Conservation (phyloP, 92 coral and sea anemone genomes). For the Zoanthus solanderi region DNA sequence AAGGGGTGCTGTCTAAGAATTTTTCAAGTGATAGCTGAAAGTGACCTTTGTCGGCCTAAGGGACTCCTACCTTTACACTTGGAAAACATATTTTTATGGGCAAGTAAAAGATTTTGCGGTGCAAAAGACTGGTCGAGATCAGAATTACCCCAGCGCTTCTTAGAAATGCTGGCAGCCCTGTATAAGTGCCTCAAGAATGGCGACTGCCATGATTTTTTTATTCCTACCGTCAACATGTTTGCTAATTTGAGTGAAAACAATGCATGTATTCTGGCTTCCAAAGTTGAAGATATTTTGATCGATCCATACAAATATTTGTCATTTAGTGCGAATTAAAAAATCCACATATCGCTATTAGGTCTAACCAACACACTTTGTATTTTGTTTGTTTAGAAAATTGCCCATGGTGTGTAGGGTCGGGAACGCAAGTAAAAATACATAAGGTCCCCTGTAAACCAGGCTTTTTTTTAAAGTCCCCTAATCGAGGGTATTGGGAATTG, state of each 20-base stretch:
- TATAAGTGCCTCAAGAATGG: slow-evolving; percentile 66
- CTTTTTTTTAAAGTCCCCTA: too few relatives aligned
- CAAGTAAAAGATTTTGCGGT: slow-evolving; percentile 66
- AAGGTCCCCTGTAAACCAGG: too few relatives aligned
- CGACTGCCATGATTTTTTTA: slow-evolving; percentile 77
- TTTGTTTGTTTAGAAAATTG: too few relatives aligned
- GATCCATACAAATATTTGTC: slow-evolving; percentile 77
- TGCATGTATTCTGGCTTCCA: slow-evolving; percentile 56
- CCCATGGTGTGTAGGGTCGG: too few relatives aligned
- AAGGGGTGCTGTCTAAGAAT: slow-evolving; percentile 75
- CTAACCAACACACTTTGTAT: too few relatives aligned
- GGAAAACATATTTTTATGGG: slow-evolving; percentile 79
- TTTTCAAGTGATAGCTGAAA: slow-evolving; percentile 73
- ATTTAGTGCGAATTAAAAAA: neutral
- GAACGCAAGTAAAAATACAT: too few relatives aligned
- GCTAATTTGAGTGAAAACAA: slow-evolving; percentile 47
- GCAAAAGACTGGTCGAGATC: slow-evolving; percentile 70
- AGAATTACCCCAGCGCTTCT: slow-evolving; percentile 66
- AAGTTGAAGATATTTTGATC: slow-evolving; percentile 64
- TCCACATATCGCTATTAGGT: too few relatives aligned
- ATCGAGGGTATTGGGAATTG: too few relatives aligned
- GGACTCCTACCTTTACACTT: slow-evolving; percentile 67
- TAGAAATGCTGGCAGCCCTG: slow-evolving; percentile 73
- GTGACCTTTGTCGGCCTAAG: slow-evolving; percentile 79
- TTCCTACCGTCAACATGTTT: slow-evolving; percentile 76